Percentiles rank a stretch among this genome's conserved stretches.
Evolutionary conservation across 2,113 vertebrate genomes (phyloP).

Genomic region (Pogona vitticeps): DNA sequence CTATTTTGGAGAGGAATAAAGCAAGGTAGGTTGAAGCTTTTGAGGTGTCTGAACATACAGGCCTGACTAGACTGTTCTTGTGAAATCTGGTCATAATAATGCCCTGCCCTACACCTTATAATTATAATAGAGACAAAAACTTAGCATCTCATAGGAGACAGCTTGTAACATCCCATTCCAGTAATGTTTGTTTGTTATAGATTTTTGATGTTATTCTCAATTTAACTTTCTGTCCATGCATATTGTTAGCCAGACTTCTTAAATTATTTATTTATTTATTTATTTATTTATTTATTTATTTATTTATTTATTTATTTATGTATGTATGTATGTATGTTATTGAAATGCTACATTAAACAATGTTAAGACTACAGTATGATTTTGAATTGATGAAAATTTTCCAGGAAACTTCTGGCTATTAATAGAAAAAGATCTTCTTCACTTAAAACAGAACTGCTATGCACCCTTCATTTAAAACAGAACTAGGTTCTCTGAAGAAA

Average conservation of each 20-base stretch:
- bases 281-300: too few relatives aligned
- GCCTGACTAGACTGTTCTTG: background rate
- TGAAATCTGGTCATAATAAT: background rate
- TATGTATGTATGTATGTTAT: too few relatives aligned
- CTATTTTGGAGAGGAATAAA: background rate
- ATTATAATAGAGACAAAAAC: background rate
- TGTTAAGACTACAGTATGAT: too few relatives aligned
- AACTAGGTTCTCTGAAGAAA: background rate
- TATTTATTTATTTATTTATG: too few relatives aligned
- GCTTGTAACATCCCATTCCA: background rate
- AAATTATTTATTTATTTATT: too few relatives aligned
- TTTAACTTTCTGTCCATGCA: background rate
- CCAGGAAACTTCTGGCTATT: background rate
- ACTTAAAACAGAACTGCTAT: too few relatives aligned
- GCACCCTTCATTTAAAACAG: background rate
- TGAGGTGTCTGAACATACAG: background rate
- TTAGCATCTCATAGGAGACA: slow-evolving; percentile 3
- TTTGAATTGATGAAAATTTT: too few relatives aligned
- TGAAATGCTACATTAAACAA: too few relatives aligned
- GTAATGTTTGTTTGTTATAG: background rate
- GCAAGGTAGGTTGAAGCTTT: background rate
- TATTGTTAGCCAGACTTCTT: background rate
- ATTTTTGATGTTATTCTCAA: background rate
- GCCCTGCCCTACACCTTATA: background rate
- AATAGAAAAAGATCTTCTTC: background rate